A percentile compares a stretch with the other conserved stretches of the same genome.
These are phyloP conservation scores for Alcis repandata DNA, from an alignment of 2,888 invertebrate species.

Conservation along the genomic window DNA sequence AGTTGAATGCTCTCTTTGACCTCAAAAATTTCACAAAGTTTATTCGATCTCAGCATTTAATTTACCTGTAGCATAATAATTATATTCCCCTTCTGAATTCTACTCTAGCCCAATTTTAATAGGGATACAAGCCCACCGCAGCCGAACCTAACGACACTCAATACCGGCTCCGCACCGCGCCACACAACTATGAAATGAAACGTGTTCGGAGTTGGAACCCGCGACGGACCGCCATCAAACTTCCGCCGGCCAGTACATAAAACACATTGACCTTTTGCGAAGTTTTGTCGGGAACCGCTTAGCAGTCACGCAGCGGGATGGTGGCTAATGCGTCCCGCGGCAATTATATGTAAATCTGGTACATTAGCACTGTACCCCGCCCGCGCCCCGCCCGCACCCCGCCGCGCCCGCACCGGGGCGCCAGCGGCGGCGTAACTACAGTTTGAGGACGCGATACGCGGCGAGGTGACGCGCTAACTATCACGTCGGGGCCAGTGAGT, in stretches of 20 bases:
- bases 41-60: neutral
- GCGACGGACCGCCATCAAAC: slow-evolving; percentile 20
- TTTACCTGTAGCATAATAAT: neutral
- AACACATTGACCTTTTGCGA: slow-evolving; percentile 31
- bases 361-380: slow-evolving; percentile 55
- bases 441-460: slow-evolving; percentile 54
- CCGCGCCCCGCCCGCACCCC: slow-evolving; percentile 40
- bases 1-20: too few relatives aligned
- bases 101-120: neutral
- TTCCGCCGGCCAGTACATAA: slow-evolving; percentile 27
- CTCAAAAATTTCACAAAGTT: too few relatives aligned
- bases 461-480: slow-evolving; percentile 25
- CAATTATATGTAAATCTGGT: slow-evolving; percentile 58
- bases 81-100: neutral
- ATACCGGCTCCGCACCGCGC: neutral
- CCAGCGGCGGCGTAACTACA: slow-evolving; percentile 58
- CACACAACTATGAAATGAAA: slow-evolving; percentile 7
- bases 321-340: slow-evolving; percentile 39
- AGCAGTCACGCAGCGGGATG: slow-evolving; percentile 16
- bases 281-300: slow-evolving; percentile 12
- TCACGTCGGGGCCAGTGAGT: slow-evolving; percentile 10
- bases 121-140: neutral
- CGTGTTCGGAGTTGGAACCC: neutral
- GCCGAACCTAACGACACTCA: neutral
- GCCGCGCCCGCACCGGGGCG: too few relatives aligned